Evolutionary conservation across 2,888 invertebrate species (phyloP), one percentile per base, ranked within the genome.

Genomic region (Harmothoe impar): DNA sequence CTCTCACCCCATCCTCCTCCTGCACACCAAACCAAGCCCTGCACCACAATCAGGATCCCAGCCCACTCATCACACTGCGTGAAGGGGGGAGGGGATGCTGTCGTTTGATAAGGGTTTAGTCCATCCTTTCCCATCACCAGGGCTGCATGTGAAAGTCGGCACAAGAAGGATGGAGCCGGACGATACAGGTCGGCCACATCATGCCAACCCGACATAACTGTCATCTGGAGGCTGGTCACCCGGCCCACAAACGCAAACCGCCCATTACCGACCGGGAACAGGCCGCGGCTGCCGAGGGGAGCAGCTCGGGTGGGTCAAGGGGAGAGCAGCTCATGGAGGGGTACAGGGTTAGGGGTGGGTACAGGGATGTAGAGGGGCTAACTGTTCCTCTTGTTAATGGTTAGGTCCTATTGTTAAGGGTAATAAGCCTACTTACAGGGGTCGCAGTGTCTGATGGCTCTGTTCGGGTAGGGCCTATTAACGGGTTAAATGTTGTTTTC

Each of bases 131-230:
- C 86, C 86, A 54, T 86, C 86, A 86, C 52, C 25, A 0, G 52
- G 3, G 52, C 86, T 86, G 86, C 86, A 56, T 86, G 86, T 56
- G n/a, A 54, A 52, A 54, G 86, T 54, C 86, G 31, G 31, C 52
- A n/a, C 52, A 54, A 29, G 86, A 54, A 86, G 86, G 86, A 86
- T 86, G 86, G 1, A 23, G 31, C 15, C 29, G 54, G 86, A 86
- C 29, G 86, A 86, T 86, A 86, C 86, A 52, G 31, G 54, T 29
- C 86, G 54, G 31, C 15, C 86, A 12, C 52, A 52, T 52, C 86
- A 86, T 86, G 86, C 54, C 54, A 86, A 86, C 15, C 86, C 54
- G 29, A 52, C 54, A 86, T 86, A 86, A 86, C 86, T 86, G 86
- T 86, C 86, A 52, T 7, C 15, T 7, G 86, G 31, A 25, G 29